Base-by-base conservation (phyloP, 64 coral and sea anemone species). In the Montipora efflorescens region DNA sequence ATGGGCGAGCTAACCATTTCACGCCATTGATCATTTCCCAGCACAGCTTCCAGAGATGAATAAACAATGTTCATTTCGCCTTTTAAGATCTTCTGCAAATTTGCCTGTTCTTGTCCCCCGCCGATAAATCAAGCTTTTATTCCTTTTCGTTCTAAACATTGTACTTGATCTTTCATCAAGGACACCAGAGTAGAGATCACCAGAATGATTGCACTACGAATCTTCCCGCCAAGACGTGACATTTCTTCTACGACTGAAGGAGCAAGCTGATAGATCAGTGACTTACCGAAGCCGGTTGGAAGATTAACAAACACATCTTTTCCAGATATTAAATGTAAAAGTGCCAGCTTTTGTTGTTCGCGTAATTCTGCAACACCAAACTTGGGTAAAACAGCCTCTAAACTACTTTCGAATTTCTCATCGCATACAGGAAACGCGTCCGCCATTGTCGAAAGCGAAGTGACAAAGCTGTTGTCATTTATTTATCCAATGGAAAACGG, bases 11-110 rank as follows among this genome's bases (percentile, higher is more conserved):
- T 16, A 48, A 78, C 47, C 44, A 78, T 48, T 18, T 78, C 75
- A 16, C 45, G 75, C 75, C 75, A 78, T 2, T 18, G 44, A 78
- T 78, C 44, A 48, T 78, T 78, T 78, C 13, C 43, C 36, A 78
- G 75, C 75, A 78, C 47, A 12, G 75, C 51, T 53, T 53, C 51
- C 51, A 0, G 51, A 53, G 51, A 53, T 53, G 51, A 53, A 53
- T 53, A 53, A 10, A 78, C 46, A 18, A 78, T 78, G 75, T 78
- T 78, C 75, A 78, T 78, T 77, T 78, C 75, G 12, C 75, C 75
- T 13, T 78, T 78, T 18, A 78, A 2, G 14, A 78, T 78, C 47
- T 78, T 46, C 75, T 78, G 11, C 2, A 78, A 78, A 48, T 49
- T 78, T 11, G 75, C 75, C 43, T 78, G 10, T 18, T 78, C 75